Percentiles rank a stretch among this genome's conserved stretches.
phyloP scores from a whole-genome alignment of 2,113 vertebrate species.

The Alethe diademata region DNA sequence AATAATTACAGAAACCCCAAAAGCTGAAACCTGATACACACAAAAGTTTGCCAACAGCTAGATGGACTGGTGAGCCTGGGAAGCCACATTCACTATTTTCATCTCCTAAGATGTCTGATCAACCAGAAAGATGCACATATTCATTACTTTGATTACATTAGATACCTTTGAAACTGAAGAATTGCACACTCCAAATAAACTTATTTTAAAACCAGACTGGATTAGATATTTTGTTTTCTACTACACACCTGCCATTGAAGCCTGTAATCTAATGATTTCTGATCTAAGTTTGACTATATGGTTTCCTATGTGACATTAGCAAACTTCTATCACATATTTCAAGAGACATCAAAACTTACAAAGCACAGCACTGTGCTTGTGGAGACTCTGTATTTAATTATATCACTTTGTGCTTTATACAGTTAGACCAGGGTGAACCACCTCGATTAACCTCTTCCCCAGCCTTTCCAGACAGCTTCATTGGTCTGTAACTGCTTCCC shows the following conservation, averaged over 20 bases:
- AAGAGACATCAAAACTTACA: background rate
- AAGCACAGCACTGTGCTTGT: background rate
- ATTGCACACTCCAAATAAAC: background rate
- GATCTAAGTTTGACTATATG: background rate
- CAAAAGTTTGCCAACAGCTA: background rate
- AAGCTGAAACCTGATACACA: background rate
- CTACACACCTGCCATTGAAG: background rate
- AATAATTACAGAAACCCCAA: background rate
- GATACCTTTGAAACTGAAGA: background rate
- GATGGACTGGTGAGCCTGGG: background rate
- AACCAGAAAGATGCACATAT: background rate
- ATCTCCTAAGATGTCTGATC: background rate
- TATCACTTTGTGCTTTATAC: background rate
- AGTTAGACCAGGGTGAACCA: background rate
- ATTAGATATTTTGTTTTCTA: background rate
- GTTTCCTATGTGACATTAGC: background rate
- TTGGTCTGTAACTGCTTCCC: background rate
- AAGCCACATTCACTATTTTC: background rate
- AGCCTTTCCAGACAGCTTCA: background rate
- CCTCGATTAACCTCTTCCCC: background rate
- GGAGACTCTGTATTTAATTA: background rate
- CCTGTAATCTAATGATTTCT: background rate
- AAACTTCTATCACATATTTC: background rate
- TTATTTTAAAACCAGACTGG: background rate
- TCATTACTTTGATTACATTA: background rate